Percentiles rank a stretch among this genome's conserved stretches.
phyloP scores from a whole-genome alignment of 2,797 vertebrate species.

The Argya squamiceps region DNA sequence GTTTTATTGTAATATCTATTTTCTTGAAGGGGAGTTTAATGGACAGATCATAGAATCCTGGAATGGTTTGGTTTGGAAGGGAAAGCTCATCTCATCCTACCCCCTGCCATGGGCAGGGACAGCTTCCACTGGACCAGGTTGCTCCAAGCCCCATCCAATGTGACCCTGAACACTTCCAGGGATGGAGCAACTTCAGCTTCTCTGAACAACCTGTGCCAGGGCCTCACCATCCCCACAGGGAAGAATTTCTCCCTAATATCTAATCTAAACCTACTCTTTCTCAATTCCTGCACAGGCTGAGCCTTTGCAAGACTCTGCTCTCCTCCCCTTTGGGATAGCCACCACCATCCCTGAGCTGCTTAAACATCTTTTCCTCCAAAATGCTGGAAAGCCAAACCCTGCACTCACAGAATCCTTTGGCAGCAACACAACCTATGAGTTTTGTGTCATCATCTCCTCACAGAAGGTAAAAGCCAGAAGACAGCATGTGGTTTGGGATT shows the following conservation, averaged over 20 bases:
- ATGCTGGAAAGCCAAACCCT: background rate
- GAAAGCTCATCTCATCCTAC: background rate
- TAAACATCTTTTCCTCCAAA: background rate
- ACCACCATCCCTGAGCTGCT: background rate
- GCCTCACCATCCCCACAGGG: background rate
- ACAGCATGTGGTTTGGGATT: background rate
- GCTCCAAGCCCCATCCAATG: background rate
- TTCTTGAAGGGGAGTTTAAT: background rate
- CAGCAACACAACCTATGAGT: background rate
- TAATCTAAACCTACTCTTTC: background rate
- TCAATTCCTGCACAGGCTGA: background rate
- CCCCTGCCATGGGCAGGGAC: background rate
- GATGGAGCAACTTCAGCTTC: background rate
- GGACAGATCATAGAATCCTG: background rate
- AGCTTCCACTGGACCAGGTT: fast-evolving
- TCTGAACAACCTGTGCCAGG: background rate
- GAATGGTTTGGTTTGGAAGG: background rate
- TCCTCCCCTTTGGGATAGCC: background rate
- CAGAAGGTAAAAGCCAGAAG: background rate
- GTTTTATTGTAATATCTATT: background rate
- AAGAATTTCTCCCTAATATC: background rate
- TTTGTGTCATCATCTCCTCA: background rate
- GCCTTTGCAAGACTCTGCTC: background rate
- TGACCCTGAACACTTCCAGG: background rate
- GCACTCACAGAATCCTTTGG: background rate